Conservation (phyloP, 92 coral and sea anemone genomes). For the Epizoanthus rinbou region DNA sequence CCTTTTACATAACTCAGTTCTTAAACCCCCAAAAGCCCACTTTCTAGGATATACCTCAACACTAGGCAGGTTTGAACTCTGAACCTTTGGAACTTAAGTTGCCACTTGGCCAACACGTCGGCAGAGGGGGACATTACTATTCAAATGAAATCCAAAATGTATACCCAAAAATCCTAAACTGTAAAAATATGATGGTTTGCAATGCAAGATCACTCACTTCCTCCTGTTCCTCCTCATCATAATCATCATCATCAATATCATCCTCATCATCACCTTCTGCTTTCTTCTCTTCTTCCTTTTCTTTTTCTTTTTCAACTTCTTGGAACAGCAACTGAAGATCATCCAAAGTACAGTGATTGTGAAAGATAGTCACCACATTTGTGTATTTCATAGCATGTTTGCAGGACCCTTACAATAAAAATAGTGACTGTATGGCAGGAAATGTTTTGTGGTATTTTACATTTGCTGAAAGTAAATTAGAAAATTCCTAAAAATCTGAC, state of each 20-base stretch:
- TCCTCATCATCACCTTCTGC: conserved; percentile 67
- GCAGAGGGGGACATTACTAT: too few species aligned
- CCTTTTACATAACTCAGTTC: too few species aligned
- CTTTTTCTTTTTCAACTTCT: conserved; percentile 53
- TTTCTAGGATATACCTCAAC: too few species aligned
- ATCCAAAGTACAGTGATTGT: neutral
- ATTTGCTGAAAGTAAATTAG: too few species aligned
- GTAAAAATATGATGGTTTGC: neutral
- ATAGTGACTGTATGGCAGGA: too few species aligned
- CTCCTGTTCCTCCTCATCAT: conserved; percentile 96
- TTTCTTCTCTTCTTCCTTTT: conserved; percentile 31
- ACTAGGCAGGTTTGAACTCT: neutral
- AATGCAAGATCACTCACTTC: conserved; percentile 63
- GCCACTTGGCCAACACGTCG: neutral
- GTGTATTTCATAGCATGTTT: too few species aligned
- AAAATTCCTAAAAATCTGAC: too few species aligned
- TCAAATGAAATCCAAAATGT: too few species aligned
- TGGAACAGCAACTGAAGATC: conserved; percentile 62
- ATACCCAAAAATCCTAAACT: too few species aligned
- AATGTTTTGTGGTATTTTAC: too few species aligned
- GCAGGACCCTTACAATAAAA: too few species aligned
- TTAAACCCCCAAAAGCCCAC: too few species aligned
- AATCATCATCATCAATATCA: conserved; percentile 71
- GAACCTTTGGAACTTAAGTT: neutral
- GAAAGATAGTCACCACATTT: neutral